phyloP scores from a whole-genome alignment of 1,140 invertebrate genomes.

The Idris sp. region DNA sequence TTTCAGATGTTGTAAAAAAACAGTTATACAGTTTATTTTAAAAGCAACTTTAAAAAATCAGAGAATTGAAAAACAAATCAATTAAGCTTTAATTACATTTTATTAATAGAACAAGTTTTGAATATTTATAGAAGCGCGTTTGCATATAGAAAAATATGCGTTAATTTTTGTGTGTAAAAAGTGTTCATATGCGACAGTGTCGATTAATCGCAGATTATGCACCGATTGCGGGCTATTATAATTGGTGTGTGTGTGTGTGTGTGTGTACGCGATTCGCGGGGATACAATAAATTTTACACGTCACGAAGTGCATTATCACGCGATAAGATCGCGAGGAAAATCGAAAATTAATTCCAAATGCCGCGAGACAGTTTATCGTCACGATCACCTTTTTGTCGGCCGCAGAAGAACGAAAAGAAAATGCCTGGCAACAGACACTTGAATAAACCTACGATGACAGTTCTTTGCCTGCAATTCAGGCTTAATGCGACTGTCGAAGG shows the following conservation, averaged over 20 bases:
- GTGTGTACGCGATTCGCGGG: slow-evolving; percentile 6
- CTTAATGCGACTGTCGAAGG: slow-evolving; percentile 42
- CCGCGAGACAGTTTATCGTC: slow-evolving; percentile 53
- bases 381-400: slow-evolving; percentile 55
- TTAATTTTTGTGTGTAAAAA: background rate
- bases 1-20: too few species aligned
- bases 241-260: slow-evolving; percentile 30
- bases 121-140: too few species aligned
- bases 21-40: too few species aligned
- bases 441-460: slow-evolving; percentile 57
- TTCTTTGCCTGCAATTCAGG: slow-evolving; percentile 58
- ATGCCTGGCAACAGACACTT: slow-evolving; percentile 52
- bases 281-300: slow-evolving; percentile 51
- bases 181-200: slow-evolving; percentile 24
- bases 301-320: slow-evolving; percentile 50
- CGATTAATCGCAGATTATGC: slow-evolving; percentile 30
- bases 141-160: too few species aligned
- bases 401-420: slow-evolving; percentile 38
- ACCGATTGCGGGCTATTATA: slow-evolving; percentile 43
- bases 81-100: too few species aligned
- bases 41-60: too few species aligned
- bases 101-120: too few species aligned
- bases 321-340: slow-evolving; percentile 53
- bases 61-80: too few species aligned
- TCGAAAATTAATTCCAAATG: slow-evolving; percentile 62